Evolutionary conservation across 2,888 invertebrate species (phyloP).

Genomic region (Sialis lutaria): DNA sequence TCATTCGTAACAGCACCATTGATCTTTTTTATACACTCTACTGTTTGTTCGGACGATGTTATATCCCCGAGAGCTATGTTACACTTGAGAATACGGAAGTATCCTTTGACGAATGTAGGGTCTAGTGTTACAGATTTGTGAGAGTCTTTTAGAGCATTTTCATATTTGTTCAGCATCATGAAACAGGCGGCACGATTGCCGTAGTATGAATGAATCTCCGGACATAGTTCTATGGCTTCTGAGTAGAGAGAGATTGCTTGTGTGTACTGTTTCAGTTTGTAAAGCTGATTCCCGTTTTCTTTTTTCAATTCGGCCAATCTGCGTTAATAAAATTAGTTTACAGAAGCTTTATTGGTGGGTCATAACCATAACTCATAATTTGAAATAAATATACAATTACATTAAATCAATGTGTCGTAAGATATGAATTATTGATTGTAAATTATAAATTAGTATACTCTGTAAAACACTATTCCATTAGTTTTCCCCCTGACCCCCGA

Average conservation of each 20-base stretch:
- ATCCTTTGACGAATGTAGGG: slow-evolving; percentile 59
- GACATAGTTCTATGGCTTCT: slow-evolving; percentile 77
- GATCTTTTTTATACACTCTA: slow-evolving; percentile 45
- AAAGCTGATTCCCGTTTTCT: slow-evolving; percentile 74
- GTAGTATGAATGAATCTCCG: slow-evolving; percentile 71
- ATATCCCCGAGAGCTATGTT: slow-evolving; percentile 66
- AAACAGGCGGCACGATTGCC: slow-evolving; percentile 86
- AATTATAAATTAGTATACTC: too few species aligned
- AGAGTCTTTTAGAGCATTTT: slow-evolving; percentile 70
- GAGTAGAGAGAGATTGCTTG: slow-evolving; percentile 71
- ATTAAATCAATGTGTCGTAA: too few species aligned
- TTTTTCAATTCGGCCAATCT: slow-evolving; percentile 75
- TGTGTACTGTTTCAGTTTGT: slow-evolving; percentile 74
- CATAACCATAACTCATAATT: too few species aligned
- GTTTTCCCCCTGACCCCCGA: too few species aligned
- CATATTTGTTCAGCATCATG: slow-evolving; percentile 72
- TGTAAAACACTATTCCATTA: too few species aligned
- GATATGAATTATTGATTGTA: too few species aligned
- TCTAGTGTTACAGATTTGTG: slow-evolving; percentile 62
- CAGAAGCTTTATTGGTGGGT: too few species aligned
- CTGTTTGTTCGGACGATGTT: slow-evolving; percentile 53
- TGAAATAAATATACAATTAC: too few species aligned
- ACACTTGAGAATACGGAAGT: slow-evolving; percentile 69
- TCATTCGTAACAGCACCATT: slow-evolving; percentile 43
- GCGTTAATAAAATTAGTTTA: slow-evolving; percentile 14